A percentile compares a stretch with the other conserved stretches of the same genome.
Conservation (phyloP, 1,140 invertebrate species). For the Acarapis woodi region DNA sequence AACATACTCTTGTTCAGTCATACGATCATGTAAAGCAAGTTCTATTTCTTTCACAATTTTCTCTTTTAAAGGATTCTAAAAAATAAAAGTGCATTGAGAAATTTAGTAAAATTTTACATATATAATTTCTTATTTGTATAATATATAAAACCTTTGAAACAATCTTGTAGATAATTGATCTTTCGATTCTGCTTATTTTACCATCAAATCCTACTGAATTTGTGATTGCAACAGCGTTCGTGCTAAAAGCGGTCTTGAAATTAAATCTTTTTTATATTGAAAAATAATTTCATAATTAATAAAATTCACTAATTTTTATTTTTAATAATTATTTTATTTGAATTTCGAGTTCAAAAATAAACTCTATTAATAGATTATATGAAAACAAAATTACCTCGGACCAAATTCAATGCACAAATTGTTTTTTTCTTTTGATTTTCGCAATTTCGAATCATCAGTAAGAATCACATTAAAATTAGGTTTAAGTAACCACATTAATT, state of each 20-base stretch:
- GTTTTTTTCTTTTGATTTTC: neutral
- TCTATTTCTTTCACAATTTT: constrained; percentile 4
- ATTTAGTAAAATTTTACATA: no score
- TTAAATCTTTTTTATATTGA: no score
- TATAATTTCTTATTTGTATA: no score
- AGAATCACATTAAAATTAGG: constrained; percentile 10
- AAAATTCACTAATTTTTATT: no score
- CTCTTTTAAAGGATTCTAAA: neutral
- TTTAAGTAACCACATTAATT: constrained; percentile 11
- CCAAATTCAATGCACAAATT: constrained; percentile 19
- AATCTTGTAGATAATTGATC: constrained; percentile 43
- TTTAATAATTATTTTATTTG: no score
- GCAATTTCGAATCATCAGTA: constrained; percentile 11
- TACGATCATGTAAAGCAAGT: constrained; percentile 38
- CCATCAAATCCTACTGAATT: constrained; percentile 35
- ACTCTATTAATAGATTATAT: no score
- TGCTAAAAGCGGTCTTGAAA: constrained; percentile 75
- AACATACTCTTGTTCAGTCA: constrained; percentile 48
- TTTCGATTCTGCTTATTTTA: constrained; percentile 44
- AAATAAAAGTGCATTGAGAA: no score
- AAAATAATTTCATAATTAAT: no score
- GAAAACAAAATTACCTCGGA: no score
- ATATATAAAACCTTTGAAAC: constrained; percentile 18
- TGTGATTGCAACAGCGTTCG: constrained; percentile 78
- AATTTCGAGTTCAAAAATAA: no score